These are phyloP conservation scores for Coptodon rendalli DNA, from an alignment of 2,113 vertebrate species.

Conservation along the genomic window DNA sequence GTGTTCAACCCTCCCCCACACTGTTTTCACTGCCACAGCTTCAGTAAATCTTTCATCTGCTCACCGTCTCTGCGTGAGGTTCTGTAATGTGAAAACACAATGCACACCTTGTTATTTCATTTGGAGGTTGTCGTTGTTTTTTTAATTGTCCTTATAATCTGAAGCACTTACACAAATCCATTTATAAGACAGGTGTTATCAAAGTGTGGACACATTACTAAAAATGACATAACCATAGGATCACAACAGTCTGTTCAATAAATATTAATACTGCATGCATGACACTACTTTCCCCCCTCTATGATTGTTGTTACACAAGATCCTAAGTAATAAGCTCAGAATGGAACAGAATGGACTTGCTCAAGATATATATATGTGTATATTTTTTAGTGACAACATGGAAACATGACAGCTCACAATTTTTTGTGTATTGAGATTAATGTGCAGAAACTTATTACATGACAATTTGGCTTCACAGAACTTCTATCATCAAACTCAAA, in stretches of 20 bases:
- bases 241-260: neutral
- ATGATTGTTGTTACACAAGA: neutral
- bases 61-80: neutral
- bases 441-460: neutral
- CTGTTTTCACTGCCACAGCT: neutral
- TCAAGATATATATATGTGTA: neutral
- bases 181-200: neutral
- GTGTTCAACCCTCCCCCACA: slow-evolving; percentile 20
- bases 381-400: neutral
- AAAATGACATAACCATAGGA: neutral
- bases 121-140: neutral
- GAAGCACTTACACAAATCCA: slow-evolving; percentile 16
- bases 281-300: neutral
- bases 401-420: neutral
- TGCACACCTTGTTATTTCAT: neutral
- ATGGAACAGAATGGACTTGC: neutral
- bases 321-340: neutral
- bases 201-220: neutral
- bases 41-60: neutral
- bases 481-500: neutral
- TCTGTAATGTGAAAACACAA: neutral
- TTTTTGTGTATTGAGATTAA: slow-evolving; percentile 3
- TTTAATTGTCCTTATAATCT: slow-evolving; percentile 30
- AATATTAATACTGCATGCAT: slow-evolving; percentile 33
- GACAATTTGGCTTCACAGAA: neutral